Percentiles rank a stretch among this genome's conserved stretches.
Evolutionary conservation across 2,113 vertebrate species (phyloP).

Genomic region (Gopherus evgoodei): DNA sequence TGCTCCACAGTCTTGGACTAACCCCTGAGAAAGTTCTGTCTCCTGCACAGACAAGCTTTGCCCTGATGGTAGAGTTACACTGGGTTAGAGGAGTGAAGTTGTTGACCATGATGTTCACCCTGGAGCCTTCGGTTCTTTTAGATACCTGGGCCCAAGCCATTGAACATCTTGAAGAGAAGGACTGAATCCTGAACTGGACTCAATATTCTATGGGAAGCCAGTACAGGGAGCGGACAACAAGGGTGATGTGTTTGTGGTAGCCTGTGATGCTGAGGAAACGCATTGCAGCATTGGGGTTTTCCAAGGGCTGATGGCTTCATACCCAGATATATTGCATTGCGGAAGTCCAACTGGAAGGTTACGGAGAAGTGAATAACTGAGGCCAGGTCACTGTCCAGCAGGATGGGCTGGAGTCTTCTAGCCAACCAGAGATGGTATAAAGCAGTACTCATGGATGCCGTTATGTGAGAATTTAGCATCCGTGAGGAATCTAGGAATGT

Average conservation of each 20-base stretch:
- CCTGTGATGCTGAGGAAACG: neutral
- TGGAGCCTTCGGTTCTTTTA: neutral
- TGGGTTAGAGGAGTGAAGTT: neutral
- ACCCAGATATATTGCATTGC: neutral
- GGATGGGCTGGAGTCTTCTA: neutral
- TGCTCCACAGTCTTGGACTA: neutral
- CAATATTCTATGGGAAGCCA: neutral
- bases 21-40: neutral
- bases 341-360: neutral
- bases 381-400: rapidly evolving
- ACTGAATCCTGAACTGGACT: neutral
- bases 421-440: rapidly evolving
- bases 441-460: neutral
- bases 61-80: neutral
- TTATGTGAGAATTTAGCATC: neutral
- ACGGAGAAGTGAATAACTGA: neutral
- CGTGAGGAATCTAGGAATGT: neutral
- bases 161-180: neutral
- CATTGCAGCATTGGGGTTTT: neutral
- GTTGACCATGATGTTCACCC: neutral
- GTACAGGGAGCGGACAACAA: neutral
- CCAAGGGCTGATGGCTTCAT: neutral
- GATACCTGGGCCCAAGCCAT: neutral
- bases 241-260: neutral
- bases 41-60: neutral